Evolutionary conservation across 2,797 vertebrate species (phyloP), one percentile per base, ranked within the genome.

Genomic region (Ispidina picta): DNA sequence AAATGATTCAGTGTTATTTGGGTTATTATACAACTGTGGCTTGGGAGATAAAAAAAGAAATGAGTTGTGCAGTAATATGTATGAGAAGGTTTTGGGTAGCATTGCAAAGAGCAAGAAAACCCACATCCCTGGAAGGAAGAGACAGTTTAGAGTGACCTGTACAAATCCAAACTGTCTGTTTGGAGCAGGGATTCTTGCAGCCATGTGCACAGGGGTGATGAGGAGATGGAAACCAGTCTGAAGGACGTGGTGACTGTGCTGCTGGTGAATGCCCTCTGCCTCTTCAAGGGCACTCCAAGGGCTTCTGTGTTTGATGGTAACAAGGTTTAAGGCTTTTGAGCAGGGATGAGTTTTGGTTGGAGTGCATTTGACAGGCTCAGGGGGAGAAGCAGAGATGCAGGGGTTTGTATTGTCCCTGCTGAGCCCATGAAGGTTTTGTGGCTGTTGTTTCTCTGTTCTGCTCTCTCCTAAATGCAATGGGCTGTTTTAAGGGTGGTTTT

Each of bases 221-320:
- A 16, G 18, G 51, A 21, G 17, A 12, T 43, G 65, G 44, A 43
- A 68, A 44, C 23, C 33, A 6, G 21, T 5, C 25, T 6, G 73
- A 14, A 51, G 66, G 66, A 71, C 2, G 3, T 6, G 35, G 29
- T 29, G 13, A 28, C 1, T 31, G 28, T 12, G 49, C 55, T 12
- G 28, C 59, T 56, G 49, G 29, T 3, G 8, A 43, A 25, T 10
- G 6, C 25, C 60, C 44, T 43, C 54, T 18, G 62, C 26, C n/a
- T 37, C 23, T 3, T 0, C 18, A 18, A 18, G 62, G 22, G 22
- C 31, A 28, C 3, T 1, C 3, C 1, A 33, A 31, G 48, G 48
- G n/a, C 58, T n/a, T 64, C 17, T 0, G n/a, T 20, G 5, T 12
- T n/a, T 15, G 54, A 21, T 35, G 16, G 12, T 20, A 28, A 2